Evolutionary conservation across 53 echinoderm and acorn worm species (phyloP), one percentile per base, ranked within the genome.

Genomic region (Zoroaster sp.): DNA sequence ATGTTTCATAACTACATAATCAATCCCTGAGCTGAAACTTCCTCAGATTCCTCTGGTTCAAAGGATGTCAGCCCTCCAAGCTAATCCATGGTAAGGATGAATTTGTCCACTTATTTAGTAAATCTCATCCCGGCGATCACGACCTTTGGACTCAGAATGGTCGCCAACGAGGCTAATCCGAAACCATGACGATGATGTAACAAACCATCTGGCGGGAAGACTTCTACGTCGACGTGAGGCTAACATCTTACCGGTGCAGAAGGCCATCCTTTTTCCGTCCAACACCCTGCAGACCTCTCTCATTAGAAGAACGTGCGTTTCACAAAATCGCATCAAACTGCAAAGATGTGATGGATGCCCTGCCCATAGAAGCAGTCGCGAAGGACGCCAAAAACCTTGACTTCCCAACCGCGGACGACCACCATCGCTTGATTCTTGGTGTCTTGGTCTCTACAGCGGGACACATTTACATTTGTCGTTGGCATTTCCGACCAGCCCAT

Each of bases 161-260:
- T 89, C 36, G 89, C 87, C 31, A 55, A 85, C 12, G 92, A 94
- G 37, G 89, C 76, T 34, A 1, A n/a, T 8, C 0, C 20, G 1
- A 66, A 75, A 5, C n/a, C 36, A 51, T 39, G 37, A 39, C 9
- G 35, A 71, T 28, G 51, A 72, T 9, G 63, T 47, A 11, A 40
- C 4, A 59, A 21, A 80, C 0, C 21, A 47, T 92, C 23, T 13
- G n/a, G n/a, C n/a, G 63, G 12, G 73, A 70, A 43, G 90, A 89
- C 70, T 92, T 94, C 83, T 94, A 94, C 8, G 89, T 94, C 35
- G 92, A 92, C 42, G 94, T 92, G 44, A 87, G 94, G 3, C 63
- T 85, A 3, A 76, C 38, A 18, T 88, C 88, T 4, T 23, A 15
- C 67, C 77, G 0, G 65, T 3, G 25, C 36, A 55, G 7, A 32